A percentile compares a stretch with the other conserved stretches of the same genome.
Conservation (phyloP, 2,888 invertebrate species). For the Enchytraeus crypticus region DNA sequence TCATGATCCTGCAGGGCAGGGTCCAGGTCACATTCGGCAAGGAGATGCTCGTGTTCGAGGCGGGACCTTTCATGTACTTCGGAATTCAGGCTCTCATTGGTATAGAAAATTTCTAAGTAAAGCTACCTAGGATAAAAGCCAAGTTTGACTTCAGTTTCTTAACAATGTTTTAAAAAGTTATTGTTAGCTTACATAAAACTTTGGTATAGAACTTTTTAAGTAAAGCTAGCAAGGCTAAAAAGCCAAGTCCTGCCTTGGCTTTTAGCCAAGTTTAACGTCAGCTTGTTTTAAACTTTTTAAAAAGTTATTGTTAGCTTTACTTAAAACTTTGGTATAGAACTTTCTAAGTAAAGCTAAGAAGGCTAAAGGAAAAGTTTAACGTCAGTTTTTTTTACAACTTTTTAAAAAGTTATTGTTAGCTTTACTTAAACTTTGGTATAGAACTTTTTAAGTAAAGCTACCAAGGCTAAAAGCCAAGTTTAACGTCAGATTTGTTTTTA, state of each 20-base stretch:
- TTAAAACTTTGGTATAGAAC: too few relatives aligned
- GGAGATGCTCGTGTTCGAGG: constrained; percentile 84
- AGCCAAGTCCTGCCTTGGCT: too few relatives aligned
- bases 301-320: too few relatives aligned
- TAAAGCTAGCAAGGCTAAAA: too few relatives aligned
- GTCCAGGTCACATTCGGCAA: constrained; percentile 88
- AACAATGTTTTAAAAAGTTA: neutral
- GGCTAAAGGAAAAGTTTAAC: neutral
- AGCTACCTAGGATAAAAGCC: neutral
- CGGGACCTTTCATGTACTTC: constrained; percentile 93
- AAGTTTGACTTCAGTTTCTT: neutral
- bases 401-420: neutral
- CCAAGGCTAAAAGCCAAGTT: too few relatives aligned
- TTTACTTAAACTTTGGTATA: neutral
- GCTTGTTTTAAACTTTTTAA: too few relatives aligned
- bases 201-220: neutral
- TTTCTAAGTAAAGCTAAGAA: neutral
- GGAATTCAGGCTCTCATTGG: constrained; percentile 69
- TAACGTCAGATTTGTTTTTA: too few relatives aligned
- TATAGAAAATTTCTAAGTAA: neutral
- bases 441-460: neutral
- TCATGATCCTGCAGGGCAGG: constrained; percentile 73
- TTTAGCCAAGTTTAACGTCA: too few relatives aligned
- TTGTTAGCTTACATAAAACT: neutral
- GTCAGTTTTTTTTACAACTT: neutral